Conservation (phyloP, 2,797 vertebrate genomes). For the Phataginus tricuspis region DNA sequence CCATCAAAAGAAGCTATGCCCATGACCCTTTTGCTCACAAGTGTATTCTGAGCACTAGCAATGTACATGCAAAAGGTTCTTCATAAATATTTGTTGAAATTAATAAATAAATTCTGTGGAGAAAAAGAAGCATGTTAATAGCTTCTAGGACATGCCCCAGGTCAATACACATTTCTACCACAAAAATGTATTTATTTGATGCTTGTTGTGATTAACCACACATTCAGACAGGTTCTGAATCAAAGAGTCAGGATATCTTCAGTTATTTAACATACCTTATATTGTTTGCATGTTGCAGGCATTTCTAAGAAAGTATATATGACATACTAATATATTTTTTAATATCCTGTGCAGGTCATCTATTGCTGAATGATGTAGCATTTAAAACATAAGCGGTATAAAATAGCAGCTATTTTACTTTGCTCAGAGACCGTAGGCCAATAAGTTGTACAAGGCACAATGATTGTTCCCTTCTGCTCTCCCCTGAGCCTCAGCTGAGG, state of each 20-base stretch:
- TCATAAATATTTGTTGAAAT: constrained; percentile 21
- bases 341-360: not conserved
- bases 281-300: not conserved
- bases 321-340: not conserved
- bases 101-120: not conserved
- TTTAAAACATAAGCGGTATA: not conserved
- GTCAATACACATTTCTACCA: not conserved
- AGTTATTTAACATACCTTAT: not conserved
- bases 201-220: not conserved
- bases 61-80: not conserved
- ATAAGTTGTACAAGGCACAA: not conserved
- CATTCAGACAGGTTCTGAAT: not conserved
- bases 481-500: not conserved
- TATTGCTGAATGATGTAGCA: not conserved
- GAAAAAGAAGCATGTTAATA: not conserved
- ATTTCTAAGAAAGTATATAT: not conserved
- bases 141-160: not conserved
- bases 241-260: not conserved
- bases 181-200: not conserved
- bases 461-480: not conserved
- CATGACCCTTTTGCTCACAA: not conserved
- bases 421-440: not conserved
- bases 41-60: not conserved
- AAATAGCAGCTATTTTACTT: not conserved
- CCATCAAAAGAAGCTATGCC: not conserved